A percentile compares a stretch with the other conserved stretches of the same genome.
Conservation (phyloP, 2,797 vertebrate species). For the Tinamus major region DNA sequence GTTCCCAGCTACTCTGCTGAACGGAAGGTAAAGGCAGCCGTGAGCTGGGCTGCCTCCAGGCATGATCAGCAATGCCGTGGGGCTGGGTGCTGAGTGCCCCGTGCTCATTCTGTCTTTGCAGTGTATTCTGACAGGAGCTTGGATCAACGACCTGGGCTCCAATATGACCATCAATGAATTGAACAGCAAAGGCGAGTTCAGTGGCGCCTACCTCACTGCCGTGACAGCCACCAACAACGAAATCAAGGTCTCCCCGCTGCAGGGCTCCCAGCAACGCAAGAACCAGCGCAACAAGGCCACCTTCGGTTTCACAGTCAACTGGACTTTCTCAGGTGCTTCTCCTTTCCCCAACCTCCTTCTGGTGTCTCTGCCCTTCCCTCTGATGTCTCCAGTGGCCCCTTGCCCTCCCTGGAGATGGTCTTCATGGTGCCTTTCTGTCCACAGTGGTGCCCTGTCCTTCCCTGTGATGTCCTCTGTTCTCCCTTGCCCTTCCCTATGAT, state of each 20-base stretch:
- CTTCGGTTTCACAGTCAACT: conserved; percentile 33
- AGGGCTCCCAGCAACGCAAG: accelerated
- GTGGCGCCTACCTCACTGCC: accelerated
- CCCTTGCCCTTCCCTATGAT: not conserved
- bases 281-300: not conserved
- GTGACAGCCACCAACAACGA: accelerated
- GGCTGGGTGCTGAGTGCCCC: not conserved
- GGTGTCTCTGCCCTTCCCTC: no score
- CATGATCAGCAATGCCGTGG: not conserved
- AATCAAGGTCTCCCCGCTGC: not conserved
- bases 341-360: accelerated
- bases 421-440: not conserved
- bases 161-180: accelerated
- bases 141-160: conserved; percentile 46
- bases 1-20: accelerated
- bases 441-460: not conserved
- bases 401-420: no score
- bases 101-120: accelerated
- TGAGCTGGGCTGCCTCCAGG: no score
- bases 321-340: conserved; percentile 32
- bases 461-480: no score
- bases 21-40: not conserved
- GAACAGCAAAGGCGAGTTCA: accelerated
- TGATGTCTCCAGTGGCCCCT: no score
- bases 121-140: accelerated